Conservation (phyloP, 1,140 invertebrate species). For the Heliconius himera region DNA sequence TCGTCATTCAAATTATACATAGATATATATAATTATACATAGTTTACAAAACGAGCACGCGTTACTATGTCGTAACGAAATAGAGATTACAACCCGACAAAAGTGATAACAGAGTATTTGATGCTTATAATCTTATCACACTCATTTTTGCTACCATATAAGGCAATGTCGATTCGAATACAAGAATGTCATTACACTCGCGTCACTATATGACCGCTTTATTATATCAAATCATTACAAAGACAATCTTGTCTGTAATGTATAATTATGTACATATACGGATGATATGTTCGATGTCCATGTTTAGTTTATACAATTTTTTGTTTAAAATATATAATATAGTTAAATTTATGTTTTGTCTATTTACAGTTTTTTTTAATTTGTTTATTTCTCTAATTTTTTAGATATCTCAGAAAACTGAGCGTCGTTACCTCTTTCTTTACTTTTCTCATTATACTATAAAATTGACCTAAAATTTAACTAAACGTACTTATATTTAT, state of each 20-base stretch:
- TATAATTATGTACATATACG: not conserved
- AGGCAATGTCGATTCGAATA: conserved; percentile 48
- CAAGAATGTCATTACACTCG: conserved; percentile 32
- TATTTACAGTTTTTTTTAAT: no score
- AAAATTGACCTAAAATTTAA: no score
- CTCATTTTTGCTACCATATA: conserved; percentile 55
- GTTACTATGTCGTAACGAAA: conserved; percentile 17
- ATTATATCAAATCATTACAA: not conserved
- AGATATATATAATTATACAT: not conserved
- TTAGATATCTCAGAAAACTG: no score
- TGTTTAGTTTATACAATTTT: not conserved
- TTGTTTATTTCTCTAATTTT: no score
- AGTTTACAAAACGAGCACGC: not conserved
- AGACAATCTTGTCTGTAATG: not conserved
- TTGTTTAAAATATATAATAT: no score
- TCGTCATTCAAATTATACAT: not conserved
- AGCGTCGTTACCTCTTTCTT: no score
- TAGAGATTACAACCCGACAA: not conserved
- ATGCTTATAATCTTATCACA: conserved; percentile 47
- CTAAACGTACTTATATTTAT: not conserved
- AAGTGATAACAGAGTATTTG: conserved; percentile 23
- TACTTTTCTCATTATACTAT: no score
- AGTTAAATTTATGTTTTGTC: no score
- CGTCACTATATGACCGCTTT: not conserved
- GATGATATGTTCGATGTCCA: not conserved